These are phyloP conservation scores for Carcharodon carcharias DNA, from an alignment of 2,797 vertebrate species.

Conservation along the genomic window DNA sequence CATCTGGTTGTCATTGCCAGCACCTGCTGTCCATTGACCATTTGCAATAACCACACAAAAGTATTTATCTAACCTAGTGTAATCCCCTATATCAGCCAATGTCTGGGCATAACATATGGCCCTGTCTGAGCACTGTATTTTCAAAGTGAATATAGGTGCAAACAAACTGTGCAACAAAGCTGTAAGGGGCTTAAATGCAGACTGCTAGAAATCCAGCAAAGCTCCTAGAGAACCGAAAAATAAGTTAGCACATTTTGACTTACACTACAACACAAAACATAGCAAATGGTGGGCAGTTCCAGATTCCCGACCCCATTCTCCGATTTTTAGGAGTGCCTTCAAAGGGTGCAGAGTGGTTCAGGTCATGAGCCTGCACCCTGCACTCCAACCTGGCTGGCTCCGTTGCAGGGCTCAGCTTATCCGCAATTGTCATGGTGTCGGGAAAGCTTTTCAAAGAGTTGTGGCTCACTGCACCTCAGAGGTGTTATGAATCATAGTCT, in stretches of 20 bases:
- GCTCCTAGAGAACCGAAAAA: background rate
- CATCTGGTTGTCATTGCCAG: background rate
- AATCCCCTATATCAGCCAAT: constrained; percentile 46
- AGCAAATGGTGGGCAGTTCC: background rate
- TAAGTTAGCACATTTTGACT: background rate
- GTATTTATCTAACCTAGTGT: background rate
- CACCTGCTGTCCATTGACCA: background rate
- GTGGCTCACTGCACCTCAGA: no score
- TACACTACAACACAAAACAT: background rate
- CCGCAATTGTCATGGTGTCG: no score
- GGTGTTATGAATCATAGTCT: no score
- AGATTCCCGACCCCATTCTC: no score
- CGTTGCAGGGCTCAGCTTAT: no score
- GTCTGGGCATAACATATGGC: constrained; percentile 61
- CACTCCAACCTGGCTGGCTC: no score
- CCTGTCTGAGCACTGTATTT: constrained; percentile 59
- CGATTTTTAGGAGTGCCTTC: no score
- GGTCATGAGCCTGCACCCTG: no score
- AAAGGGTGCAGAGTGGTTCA: no score
- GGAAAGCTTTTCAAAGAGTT: no score
- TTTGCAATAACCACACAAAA: background rate
- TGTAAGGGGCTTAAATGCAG: background rate
- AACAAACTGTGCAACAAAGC: background rate
- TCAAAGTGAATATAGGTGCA: background rate
- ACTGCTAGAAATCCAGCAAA: background rate